These are phyloP conservation scores for Micronycteris hirsuta DNA, from an alignment of 2,113 vertebrate genomes.

Conservation along the genomic window DNA sequence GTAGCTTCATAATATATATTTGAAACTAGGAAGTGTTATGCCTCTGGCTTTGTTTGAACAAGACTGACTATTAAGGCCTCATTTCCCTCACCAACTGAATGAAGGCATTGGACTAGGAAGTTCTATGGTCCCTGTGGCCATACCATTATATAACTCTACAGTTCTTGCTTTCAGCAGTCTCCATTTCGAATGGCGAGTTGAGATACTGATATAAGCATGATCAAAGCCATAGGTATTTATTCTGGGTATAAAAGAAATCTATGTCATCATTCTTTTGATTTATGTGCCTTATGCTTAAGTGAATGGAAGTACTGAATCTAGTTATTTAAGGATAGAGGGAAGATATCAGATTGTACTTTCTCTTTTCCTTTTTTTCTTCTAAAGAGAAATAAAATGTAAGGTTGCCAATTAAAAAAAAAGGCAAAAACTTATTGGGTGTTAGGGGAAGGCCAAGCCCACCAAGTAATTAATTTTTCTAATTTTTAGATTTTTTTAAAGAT, in stretches of 20 bases:
- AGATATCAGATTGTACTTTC: background rate
- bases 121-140: background rate
- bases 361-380: background rate
- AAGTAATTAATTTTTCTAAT: background rate
- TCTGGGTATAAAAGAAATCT: background rate
- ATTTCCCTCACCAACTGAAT: background rate
- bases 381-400: background rate
- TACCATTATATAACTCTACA: background rate
- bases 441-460: background rate
- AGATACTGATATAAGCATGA: background rate
- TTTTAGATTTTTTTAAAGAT: too few species aligned
- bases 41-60: background rate
- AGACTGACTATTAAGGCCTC: background rate
- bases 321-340: background rate
- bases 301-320: background rate
- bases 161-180: background rate
- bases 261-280: background rate
- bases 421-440: background rate
- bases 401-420: background rate
- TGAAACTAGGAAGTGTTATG: background rate
- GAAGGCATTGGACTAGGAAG: background rate
- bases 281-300: background rate
- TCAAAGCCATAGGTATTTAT: background rate
- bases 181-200: background rate
- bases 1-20: background rate